phyloP scores from a whole-genome alignment of 2,797 vertebrate genomes.

The Sparidentex hasta region DNA sequence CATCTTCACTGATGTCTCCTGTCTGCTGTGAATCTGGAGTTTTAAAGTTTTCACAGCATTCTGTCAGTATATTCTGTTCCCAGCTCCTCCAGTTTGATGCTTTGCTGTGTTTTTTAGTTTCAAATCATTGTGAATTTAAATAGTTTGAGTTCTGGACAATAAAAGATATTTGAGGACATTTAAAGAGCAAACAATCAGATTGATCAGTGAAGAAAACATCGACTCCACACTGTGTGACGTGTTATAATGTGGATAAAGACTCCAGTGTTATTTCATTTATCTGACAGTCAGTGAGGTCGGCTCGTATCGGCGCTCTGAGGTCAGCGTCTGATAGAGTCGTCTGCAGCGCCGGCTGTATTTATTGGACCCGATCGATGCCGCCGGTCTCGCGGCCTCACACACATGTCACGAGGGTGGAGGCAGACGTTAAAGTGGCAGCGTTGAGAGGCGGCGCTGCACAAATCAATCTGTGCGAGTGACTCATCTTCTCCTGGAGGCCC shows the following conservation, averaged over 20 bases:
- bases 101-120: too few species aligned
- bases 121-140: too few species aligned
- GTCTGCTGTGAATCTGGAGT: background rate
- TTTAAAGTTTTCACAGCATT: background rate
- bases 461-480: constrained; percentile 62
- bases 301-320: background rate
- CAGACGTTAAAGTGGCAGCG: constrained; percentile 7
- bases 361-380: constrained; percentile 7
- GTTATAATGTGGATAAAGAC: too few species aligned
- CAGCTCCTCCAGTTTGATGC: too few species aligned
- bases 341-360: background rate
- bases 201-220: background rate
- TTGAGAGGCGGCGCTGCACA: constrained; percentile 51
- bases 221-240: background rate
- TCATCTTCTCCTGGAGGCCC: constrained; percentile 63
- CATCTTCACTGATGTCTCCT: too few species aligned
- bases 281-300: background rate
- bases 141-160: too few species aligned
- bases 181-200: background rate
- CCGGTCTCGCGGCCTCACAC: constrained; percentile 27
- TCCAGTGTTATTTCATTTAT: background rate
- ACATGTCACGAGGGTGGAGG: constrained; percentile 36
- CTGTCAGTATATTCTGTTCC: too few species aligned
- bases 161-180: too few species aligned
- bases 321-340: background rate